Percentiles rank a stretch among this genome's conserved stretches.
Evolutionary conservation across 2,113 vertebrate species (phyloP).

Genomic region (Pantherophis guttatus): DNA sequence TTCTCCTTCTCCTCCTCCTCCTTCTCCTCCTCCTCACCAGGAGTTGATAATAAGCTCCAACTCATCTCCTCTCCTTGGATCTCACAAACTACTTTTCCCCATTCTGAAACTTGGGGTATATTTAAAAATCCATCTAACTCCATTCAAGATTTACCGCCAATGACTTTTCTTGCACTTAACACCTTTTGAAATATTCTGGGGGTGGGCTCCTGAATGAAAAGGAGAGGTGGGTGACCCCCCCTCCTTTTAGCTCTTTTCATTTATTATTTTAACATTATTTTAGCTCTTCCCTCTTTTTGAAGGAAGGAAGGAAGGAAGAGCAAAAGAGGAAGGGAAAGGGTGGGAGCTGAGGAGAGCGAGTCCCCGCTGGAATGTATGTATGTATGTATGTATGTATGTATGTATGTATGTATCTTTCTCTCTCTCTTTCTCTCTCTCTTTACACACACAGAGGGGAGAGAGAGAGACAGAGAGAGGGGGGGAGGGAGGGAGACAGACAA

Average conservation of each 20-base stretch:
- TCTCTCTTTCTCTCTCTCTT: too few relatives aligned
- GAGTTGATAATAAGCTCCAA: background rate
- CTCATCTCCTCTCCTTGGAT: background rate
- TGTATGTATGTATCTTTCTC: too few relatives aligned
- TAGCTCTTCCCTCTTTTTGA: background rate
- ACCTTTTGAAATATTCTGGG: background rate
- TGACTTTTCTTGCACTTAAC: background rate
- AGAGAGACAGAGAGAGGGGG: too few relatives aligned
- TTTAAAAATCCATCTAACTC: background rate
- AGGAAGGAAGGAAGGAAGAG: too few relatives aligned
- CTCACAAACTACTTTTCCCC: background rate
- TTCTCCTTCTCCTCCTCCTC: too few relatives aligned
- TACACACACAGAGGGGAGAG: too few relatives aligned
- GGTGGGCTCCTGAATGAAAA: background rate
- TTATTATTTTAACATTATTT: background rate
- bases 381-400: too few relatives aligned
- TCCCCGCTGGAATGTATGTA: background rate
- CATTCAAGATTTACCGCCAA: background rate
- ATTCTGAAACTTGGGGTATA: background rate
- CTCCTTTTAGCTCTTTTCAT: too few relatives aligned
- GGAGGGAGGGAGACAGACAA: too few relatives aligned
- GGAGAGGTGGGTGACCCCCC: fast-evolving
- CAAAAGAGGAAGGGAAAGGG: too few relatives aligned
- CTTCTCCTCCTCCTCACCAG: background rate
- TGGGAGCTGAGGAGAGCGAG: background rate